These are phyloP conservation scores for Nymphalis c-album DNA, from an alignment of 2,888 invertebrate species.

Conservation along the genomic window DNA sequence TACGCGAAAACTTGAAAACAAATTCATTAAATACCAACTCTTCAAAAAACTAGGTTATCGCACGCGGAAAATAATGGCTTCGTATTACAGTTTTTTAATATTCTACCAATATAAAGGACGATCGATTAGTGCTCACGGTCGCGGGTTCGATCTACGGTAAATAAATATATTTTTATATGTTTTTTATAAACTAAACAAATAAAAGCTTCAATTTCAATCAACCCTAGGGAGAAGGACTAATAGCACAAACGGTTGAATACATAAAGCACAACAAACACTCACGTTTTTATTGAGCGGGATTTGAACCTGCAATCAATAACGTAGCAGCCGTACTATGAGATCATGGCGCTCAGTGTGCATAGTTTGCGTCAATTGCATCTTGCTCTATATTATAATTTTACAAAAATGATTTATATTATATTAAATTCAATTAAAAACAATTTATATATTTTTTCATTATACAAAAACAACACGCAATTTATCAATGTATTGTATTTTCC, in stretches of 20 bases:
- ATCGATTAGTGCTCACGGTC: background rate
- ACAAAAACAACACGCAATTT: background rate
- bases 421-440: background rate
- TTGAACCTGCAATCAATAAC: too few species aligned
- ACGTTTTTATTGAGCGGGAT: too few species aligned
- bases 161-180: too few species aligned
- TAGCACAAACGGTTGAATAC: too few species aligned
- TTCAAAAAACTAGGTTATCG: constrained; percentile 4
- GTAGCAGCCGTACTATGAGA: too few species aligned
- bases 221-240: too few species aligned
- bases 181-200: too few species aligned
- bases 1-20: background rate
- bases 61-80: background rate
- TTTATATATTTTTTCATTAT: background rate
- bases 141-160: too few species aligned
- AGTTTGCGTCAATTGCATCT: background rate
- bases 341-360: background rate
- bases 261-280: too few species aligned
- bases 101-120: background rate
- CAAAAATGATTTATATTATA: too few species aligned
- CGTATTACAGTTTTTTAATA: background rate
- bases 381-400: background rate
- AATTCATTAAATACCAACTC: background rate
- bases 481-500: background rate
- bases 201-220: too few species aligned